Conservation (phyloP, 2,888 invertebrate genomes). For the Ectobius pallidus region DNA sequence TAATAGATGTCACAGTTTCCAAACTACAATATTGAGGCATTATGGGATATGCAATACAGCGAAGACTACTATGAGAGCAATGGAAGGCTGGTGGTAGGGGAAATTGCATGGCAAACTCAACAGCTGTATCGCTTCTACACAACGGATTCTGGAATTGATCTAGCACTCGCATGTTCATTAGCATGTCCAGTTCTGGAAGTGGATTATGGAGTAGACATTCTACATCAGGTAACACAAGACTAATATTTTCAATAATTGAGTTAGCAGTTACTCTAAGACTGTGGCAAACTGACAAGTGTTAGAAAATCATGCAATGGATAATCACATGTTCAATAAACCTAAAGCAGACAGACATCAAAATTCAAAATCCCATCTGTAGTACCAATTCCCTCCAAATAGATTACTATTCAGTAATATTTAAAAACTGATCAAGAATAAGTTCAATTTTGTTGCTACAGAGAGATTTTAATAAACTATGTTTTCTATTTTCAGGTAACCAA, state of each 20-base stretch:
- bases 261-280: too few species aligned
- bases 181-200: slow-evolving; percentile 45
- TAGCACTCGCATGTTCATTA: slow-evolving; percentile 45
- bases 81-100: slow-evolving; percentile 46
- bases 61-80: slow-evolving; percentile 48
- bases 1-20: slow-evolving; percentile 41
- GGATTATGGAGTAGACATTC: slow-evolving; percentile 45
- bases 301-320: too few species aligned
- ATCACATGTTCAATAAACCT: too few species aligned
- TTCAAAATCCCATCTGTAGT: too few species aligned
- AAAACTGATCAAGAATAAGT: too few species aligned
- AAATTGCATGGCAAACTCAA: slow-evolving; percentile 48
- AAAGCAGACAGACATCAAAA: too few species aligned
- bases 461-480: too few species aligned
- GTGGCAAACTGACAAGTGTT: too few species aligned
- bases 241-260: too few species aligned
- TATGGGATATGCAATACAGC: slow-evolving; percentile 48
- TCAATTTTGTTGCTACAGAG: too few species aligned
- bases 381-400: too few species aligned
- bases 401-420: too few species aligned
- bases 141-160: slow-evolving; percentile 44
- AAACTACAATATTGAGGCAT: slow-evolving; percentile 46
- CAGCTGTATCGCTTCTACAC: slow-evolving; percentile 47
- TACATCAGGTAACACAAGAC: slow-evolving; percentile 42
- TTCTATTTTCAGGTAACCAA: slow-evolving; percentile 6